Evolutionary conservation across 2,797 vertebrate species (phyloP), one percentile per base, ranked within the genome.

Genomic region (Vireo griseus): DNA sequence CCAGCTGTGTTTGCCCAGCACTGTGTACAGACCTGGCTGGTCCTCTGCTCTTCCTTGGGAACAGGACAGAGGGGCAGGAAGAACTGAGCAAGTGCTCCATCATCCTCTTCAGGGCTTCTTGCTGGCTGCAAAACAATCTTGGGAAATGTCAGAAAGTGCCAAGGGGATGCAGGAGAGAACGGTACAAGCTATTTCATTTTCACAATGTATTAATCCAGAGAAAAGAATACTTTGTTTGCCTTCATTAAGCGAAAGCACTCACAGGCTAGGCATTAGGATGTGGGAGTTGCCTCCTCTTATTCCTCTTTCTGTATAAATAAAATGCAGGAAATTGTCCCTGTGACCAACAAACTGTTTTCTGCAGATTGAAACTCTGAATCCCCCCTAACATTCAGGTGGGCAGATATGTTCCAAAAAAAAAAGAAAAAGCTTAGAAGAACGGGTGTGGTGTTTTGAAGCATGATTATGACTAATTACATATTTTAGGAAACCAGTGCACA

Each of bases 401-500:
- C 13, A 87, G 82, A 83, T 47, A 86, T 57, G 16, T 59, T 69
- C 9, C 4, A 9, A 58, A 26, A 19, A 16, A 79, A 75, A 15
- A 15, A 39, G 54, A 69, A 74, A 67, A 26, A 28, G 2, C 25
- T 84, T 45, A 62, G 86, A 73, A 79, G 40, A 77, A 91, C 1
- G n/a, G 42, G 57, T 63, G 72, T 54, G 58, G 42, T 63, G 48
- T 91, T 94, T 79, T 73, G 57, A 94, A 94, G 61, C 16, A 18
- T 48, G 58, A 82, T 69, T 80, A 73, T 91, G 79, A 88, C 50
- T 80, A 69, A 81, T 76, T 62, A 57, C 29, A 17, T 72, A 81
- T 73, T 96, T 96, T 90, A 88, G 75, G 82, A 94, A 94, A 88
- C 29, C 47, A 63, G 31, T 66, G n/a, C 58, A 78, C 40, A 69